Base-by-base conservation (phyloP, 2,113 vertebrate genomes). In the Hemiprocne comata region DNA sequence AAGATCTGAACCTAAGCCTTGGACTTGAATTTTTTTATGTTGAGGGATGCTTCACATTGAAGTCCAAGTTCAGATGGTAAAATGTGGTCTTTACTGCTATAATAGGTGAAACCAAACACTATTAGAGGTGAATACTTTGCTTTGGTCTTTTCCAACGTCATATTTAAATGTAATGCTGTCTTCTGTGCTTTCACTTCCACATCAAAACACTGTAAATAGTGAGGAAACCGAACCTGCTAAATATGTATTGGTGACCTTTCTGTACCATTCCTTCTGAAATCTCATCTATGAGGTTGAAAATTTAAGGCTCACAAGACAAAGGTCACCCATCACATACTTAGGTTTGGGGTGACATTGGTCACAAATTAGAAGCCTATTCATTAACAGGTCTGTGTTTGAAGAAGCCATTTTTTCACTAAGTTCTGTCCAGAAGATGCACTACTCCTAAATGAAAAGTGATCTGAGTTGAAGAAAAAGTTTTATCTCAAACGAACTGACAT, bases 171-270 rank as follows among this genome's bases (percentile, higher is more conserved):
- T 26, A 51, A 8, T 83, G 25, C 19, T 79, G 58, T 87, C 73
- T 72, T 75, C 40, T 57, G 19, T 19, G 14, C 17, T 78, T 55
- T 72, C 38, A 46, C 54, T 44, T 55, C 18, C 8, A 58, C 62
- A 87, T 87, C 23, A 38, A 85, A 94, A 50, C 4, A 3, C 20
- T n/a, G 10, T 23, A 80, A 28, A 46, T 1, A 48, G 25, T 24
- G 36, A 65, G 87, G 71, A 94, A 84, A 95, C 51, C 62, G 82
- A 94, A 94, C 36, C 28, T 97, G 84, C 76, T 96, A 95, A 98
- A 97, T 97, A 96, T 89, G 77, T 80, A 88, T 71, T 42, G 57
- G 16, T 97, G 94, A 97, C 95, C 95, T 98, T 98, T 98, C 36
- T 65, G 33, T 83, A 72, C 64, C 88, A 29, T 42, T 95, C 28